Evolutionary conservation across 2,888 invertebrate genomes (phyloP), one percentile per base, ranked within the genome.

Genomic region (Chymomyza caudatula): DNA sequence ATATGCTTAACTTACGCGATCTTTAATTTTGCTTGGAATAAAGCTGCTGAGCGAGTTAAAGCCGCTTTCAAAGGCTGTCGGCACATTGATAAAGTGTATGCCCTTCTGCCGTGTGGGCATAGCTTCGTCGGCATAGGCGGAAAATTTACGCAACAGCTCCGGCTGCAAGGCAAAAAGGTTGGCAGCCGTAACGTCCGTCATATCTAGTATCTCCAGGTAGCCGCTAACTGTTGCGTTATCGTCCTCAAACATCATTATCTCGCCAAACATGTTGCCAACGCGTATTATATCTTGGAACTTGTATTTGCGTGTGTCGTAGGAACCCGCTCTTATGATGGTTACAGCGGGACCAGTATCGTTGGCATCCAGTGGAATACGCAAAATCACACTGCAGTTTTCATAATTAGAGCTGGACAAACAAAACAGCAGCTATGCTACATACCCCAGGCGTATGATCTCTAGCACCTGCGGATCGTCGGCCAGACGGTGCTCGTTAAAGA

Each of bases 61-160:
- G 0, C 93, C 91, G 0, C 92, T 90, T 76, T 94, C 93, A 74
- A 94, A 93, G 1, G 93, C 92, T 0, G 92, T 53, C 0, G 94
- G 93, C 1, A 92, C 92, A 86, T 94, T 93, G 29, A 94, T 88
- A 20, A 93, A 92, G 80, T 94, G 92, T 64, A 92, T 91, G 29
- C 92, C 92, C 79, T 92, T 93, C 53, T 93, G 92, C n/a, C 94
- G 91, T 23, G 93, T 90, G 0, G 94, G 94, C 74, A 93, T 92
- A 0, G 92, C 93, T 71, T 93, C 93, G 88, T 94, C 92, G 25
- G 92, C 86, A 73, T 92, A 91, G 0, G 91, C 89, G 29, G 92
- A 91, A 19, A 92, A 90, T 81, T 94, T 94, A 80, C 93, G 93
- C 20, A 93, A 90, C 43, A 94, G 74, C 3, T 92, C 90, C 19